Evolutionary conservation across 2,797 vertebrate genomes (phyloP), one percentile per base, ranked within the genome.

Genomic region (Coregonus suidteri): DNA sequence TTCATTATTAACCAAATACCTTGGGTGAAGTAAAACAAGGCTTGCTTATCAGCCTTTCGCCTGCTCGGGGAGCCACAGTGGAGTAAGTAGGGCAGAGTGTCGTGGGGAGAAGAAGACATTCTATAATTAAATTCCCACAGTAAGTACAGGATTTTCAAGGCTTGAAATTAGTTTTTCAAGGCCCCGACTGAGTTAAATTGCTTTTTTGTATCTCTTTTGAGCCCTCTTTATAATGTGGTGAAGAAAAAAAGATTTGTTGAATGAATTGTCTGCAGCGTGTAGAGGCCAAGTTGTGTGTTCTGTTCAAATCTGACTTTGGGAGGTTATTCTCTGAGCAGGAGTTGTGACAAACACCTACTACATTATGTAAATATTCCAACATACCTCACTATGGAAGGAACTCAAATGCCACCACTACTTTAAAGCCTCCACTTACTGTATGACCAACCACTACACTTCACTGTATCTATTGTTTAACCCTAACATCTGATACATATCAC

Each of bases 1-100:
- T 91, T 88, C 80, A 87, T 92, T 91, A 91, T 90, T 89, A 90
- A 90, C 80, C 83, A 87, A 90, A 90, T 31, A 79, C 80, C 78
- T 79, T 77, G 75, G 81, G 83, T 88, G 82, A 90, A 88, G 88
- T 86, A 76, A 90, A 84, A 88, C 87, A 86, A 73, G 79, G 74
- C 81, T 83, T 88, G 84, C 85, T 88, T 87, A 88, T 89, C 88
- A 82, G 78, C 77, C 25, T 68, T 71, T 75, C 81, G 77, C 75
- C 78, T 71, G 80, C 85, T 87, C 77, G 59, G 76, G 76, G 68
- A 90, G 66, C 74, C 75, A 31, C 74, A 14, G 70, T 41, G 72
- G 59, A 79, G 84, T 52, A 80, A 88, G 79, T 87, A 88, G 85
- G 80, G 75, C 83, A 83, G 64, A 73, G 82, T 77, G 75, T 84